Evolutionary conservation across 1,140 invertebrate species (phyloP).

Genomic region (Ooceraea biroi): DNA sequence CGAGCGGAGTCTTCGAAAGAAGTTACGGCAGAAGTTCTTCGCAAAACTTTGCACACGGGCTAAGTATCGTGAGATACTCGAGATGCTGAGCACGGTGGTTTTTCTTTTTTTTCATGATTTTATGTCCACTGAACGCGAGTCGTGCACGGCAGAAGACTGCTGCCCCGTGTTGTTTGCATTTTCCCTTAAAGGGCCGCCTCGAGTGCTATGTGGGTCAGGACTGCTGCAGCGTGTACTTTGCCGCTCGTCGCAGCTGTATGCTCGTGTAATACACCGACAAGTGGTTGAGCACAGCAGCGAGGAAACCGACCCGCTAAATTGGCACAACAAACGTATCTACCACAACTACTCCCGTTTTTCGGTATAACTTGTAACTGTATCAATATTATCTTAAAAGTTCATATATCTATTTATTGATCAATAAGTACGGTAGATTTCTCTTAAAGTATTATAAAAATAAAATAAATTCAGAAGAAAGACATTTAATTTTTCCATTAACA

Average conservation of each 20-base stretch:
- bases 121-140: constrained; percentile 44
- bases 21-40: constrained; percentile 7
- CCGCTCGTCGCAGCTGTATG: constrained; percentile 48
- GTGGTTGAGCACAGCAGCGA: constrained; percentile 45
- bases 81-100: neutral
- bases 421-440: neutral
- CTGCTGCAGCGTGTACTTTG: constrained; percentile 48
- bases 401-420: neutral
- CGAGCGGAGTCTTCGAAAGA: neutral
- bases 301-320: constrained; percentile 58
- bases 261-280: constrained; percentile 59
- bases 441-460: neutral
- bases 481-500: too few relatives aligned
- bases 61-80: constrained; percentile 4
- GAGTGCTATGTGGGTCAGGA: constrained; percentile 57
- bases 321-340: constrained; percentile 51
- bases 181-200: constrained; percentile 52
- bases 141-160: neutral
- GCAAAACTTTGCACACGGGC: neutral
- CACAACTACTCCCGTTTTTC: constrained; percentile 33
- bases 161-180: constrained; percentile 51
- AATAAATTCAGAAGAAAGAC: too few relatives aligned
- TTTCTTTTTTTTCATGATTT: constrained; percentile 40
- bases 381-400: constrained; percentile 15
- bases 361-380: constrained; percentile 22